phyloP scores from a whole-genome alignment of 2,888 invertebrate genomes.

The Mesoligia furuncula region DNA sequence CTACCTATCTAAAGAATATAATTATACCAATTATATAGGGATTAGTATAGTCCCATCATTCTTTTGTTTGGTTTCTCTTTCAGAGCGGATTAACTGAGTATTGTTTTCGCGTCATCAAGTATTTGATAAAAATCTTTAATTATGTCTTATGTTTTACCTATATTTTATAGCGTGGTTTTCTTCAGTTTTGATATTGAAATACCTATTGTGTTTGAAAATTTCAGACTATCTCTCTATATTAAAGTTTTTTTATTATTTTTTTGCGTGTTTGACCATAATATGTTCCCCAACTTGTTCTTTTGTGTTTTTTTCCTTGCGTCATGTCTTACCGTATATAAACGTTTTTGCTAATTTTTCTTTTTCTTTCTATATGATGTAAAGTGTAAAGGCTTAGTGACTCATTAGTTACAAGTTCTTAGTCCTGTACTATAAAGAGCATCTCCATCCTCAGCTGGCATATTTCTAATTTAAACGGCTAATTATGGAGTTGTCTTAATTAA shows the following conservation, averaged over 20 bases:
- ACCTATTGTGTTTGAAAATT: not conserved
- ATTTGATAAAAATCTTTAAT: slow-evolving; percentile 28
- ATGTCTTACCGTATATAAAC: not conserved
- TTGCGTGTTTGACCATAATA: too few species aligned
- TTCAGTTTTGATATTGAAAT: not conserved
- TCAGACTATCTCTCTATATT: not conserved
- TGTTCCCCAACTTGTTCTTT: too few species aligned
- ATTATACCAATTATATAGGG: slow-evolving; percentile 9
- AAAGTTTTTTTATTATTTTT: too few species aligned
- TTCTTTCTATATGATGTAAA: not conserved
- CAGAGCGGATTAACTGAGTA: slow-evolving; percentile 15
- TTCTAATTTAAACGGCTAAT: not conserved
- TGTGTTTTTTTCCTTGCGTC: not conserved
- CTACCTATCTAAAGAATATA: slow-evolving; percentile 7
- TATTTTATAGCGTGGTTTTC: not conserved
- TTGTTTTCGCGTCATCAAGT: slow-evolving; percentile 23
- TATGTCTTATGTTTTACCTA: not conserved
- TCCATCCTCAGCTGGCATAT: not conserved
- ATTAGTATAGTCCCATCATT: slow-evolving; percentile 27
- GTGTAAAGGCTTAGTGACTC: not conserved
- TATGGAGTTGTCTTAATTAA: not conserved
- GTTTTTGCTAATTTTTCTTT: not conserved
- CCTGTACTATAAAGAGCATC: not conserved
- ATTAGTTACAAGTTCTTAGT: not conserved
- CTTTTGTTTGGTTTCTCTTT: slow-evolving; percentile 38